Percentiles rank a stretch among this genome's conserved stretches.
Conservation (phyloP, 1,140 invertebrate genomes). For the Anoplophora glabripennis region DNA sequence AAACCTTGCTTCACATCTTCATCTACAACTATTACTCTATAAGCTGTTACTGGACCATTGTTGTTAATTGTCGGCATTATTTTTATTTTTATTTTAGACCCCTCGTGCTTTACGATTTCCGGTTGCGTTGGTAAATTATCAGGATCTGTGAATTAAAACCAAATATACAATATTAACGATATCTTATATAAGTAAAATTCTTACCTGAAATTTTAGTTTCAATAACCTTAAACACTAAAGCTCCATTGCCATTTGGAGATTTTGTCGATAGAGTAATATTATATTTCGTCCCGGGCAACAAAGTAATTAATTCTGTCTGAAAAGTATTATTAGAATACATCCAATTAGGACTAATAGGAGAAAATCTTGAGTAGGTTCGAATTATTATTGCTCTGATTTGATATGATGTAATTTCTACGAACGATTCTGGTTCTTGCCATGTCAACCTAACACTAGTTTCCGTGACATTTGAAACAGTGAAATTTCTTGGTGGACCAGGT, state of each 20-base stretch:
- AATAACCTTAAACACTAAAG: slow-evolving; percentile 30
- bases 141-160: slow-evolving; percentile 51
- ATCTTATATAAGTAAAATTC: not conserved
- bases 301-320: slow-evolving; percentile 31
- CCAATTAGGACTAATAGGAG: slow-evolving; percentile 25
- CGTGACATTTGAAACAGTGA: slow-evolving; percentile 38
- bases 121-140: slow-evolving; percentile 62
- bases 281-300: slow-evolving; percentile 41
- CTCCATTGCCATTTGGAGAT: slow-evolving; percentile 31
- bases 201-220: slow-evolving; percentile 40
- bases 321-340: slow-evolving; percentile 41
- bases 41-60: slow-evolving; percentile 69
- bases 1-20: slow-evolving; percentile 59
- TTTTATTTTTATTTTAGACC: slow-evolving; percentile 60
- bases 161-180: slow-evolving; percentile 6
- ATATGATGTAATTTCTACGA: slow-evolving; percentile 37
- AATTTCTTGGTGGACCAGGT: slow-evolving; percentile 40
- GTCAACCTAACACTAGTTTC: slow-evolving; percentile 33
- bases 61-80: slow-evolving; percentile 63
- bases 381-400: slow-evolving; percentile 35
- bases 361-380: slow-evolving; percentile 38
- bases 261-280: slow-evolving; percentile 39
- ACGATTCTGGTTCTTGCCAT: slow-evolving; percentile 42
- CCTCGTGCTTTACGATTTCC: slow-evolving; percentile 57
- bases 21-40: slow-evolving; percentile 71